phyloP scores from a whole-genome alignment of 2,797 vertebrate species.

The Leptodactylus fallax region DNA sequence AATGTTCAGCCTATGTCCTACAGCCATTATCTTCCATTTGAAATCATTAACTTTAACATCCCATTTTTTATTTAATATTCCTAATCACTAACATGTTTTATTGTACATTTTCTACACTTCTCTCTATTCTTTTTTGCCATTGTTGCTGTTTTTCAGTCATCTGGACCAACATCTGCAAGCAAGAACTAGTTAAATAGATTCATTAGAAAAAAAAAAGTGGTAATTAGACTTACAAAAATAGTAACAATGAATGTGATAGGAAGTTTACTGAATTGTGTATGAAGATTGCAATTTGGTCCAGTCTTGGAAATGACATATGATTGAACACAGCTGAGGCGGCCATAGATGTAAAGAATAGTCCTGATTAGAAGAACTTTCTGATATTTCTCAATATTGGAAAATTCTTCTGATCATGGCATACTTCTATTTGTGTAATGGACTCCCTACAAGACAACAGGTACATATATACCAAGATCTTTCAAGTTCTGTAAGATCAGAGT shows the following conservation, averaged over 20 bases:
- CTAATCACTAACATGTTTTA: neutral
- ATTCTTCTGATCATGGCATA: neutral
- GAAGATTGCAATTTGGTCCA: conserved; percentile 10
- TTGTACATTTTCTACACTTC: neutral
- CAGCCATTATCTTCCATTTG: neutral
- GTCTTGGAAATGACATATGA: conserved; percentile 16
- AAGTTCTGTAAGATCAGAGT: too few relatives aligned
- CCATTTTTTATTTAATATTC: neutral
- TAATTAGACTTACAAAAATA: conserved; percentile 11
- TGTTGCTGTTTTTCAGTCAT: neutral
- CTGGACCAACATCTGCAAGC: conserved; percentile 13
- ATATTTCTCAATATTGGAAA: neutral
- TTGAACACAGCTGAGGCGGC: neutral
- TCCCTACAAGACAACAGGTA: neutral
- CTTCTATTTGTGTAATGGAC: neutral
- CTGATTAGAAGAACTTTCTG: conserved; percentile 12
- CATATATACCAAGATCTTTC: neutral
- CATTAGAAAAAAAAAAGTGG: neutral
- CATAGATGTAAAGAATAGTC: conserved; percentile 11
- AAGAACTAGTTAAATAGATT: conserved; percentile 1
- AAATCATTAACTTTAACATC: neutral
- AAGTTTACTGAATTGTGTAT: neutral
- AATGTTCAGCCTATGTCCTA: neutral
- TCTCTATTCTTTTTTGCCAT: neutral
- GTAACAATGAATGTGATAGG: conserved; percentile 14